Evolutionary conservation across 2,888 invertebrate genomes (phyloP), one percentile per base, ranked within the genome.

Genomic region (Caradrina clavipalpis): DNA sequence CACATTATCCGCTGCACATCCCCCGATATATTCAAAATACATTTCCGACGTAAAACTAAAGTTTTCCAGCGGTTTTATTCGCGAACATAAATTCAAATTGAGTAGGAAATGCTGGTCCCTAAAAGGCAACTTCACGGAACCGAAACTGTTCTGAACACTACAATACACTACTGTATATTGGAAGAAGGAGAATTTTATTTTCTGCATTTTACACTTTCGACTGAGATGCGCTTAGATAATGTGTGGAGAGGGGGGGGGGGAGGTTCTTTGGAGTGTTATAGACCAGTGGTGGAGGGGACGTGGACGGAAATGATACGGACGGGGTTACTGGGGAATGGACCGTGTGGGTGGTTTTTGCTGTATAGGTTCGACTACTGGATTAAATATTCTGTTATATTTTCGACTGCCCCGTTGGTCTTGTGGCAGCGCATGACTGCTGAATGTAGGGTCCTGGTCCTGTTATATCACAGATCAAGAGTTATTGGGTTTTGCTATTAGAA

Each of bases 41-140:
- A 76, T 78, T 81, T 71, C 70, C 66, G 31, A 69, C 57, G 62
- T 71, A 72, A 75, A 80, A 84, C 77, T 80, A 75, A 84, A 84
- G 82, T 84, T 83, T 83, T 67, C 76, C 55, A 75, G 58, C 45
- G 77, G 76, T 78, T 78, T 78, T 83, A 84, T 83, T 74, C 73
- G 66, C 50, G 77, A 73, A 84, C 88, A 87, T 89, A 89, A 88
- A 90, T 90, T 89, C 87, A 89, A 89, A 90, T 90, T 81, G 86
- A 90, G 86, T 85, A 86, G 83, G 83, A 82, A 86, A 83, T 82
- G 79, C 75, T 67, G 69, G 81, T 82, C 82, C 53, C 83, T 82
- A 82, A 86, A 82, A 80, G 83, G 81, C 84, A 81, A 85, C 76
- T 86, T 81, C 78, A 79, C 83, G 82, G 76, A 8, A 68, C 58